phyloP scores from a whole-genome alignment of 2,113 vertebrate species.

The Corythornis vintsioides region DNA sequence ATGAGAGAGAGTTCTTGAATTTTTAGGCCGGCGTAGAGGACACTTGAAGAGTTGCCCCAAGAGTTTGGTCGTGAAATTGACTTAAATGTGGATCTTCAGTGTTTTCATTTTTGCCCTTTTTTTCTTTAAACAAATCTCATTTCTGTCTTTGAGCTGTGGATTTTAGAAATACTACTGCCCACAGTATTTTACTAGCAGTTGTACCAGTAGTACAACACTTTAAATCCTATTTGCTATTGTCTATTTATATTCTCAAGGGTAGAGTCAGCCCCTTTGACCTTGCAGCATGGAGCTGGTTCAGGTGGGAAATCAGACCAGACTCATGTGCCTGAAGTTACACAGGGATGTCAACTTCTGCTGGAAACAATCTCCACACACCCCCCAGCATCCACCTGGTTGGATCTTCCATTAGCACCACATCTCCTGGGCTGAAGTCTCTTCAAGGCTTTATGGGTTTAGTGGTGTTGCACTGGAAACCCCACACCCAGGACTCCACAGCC shows the following conservation, averaged over 20 bases:
- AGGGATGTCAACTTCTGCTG: not conserved
- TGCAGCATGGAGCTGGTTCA: not conserved
- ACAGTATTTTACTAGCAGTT: not conserved
- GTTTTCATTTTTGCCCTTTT: not conserved
- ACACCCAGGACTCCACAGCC: not conserved
- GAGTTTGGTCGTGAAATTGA: not conserved
- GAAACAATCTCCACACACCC: not conserved
- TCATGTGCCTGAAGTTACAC: not conserved
- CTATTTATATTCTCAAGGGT: constrained; percentile 39
- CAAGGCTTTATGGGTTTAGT: not conserved
- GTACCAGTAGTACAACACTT: not conserved
- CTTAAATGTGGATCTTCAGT: not conserved
- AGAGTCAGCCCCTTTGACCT: not conserved
- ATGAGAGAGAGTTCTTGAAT: not conserved
- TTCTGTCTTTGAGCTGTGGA: not conserved
- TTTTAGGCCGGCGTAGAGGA: not conserved
- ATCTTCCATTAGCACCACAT: not conserved
- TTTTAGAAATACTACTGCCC: not conserved
- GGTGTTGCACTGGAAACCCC: not conserved
- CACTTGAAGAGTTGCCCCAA: not conserved
- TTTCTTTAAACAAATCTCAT: not conserved
- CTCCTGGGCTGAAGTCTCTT: not conserved
- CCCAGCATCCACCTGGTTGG: not conserved
- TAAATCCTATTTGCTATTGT: constrained; percentile 32
- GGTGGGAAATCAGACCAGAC: not conserved